Evolutionary conservation across 2,888 invertebrate species (phyloP), one percentile per base, ranked within the genome.

Genomic region (Acleris emargana): DNA sequence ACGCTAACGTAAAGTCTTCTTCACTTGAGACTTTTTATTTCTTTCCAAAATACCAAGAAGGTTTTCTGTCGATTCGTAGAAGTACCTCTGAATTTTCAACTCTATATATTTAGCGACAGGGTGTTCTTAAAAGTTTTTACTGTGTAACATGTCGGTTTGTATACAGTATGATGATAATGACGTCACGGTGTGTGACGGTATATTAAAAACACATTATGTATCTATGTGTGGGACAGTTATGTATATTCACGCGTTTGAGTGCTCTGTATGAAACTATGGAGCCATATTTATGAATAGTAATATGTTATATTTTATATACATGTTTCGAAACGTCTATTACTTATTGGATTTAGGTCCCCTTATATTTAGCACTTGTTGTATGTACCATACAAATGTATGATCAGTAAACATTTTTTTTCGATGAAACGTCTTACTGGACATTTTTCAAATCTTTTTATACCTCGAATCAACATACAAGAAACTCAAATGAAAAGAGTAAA

Each of bases 191-290:
- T 69, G 79, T 85, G 84, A 81, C 73, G 78, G 74, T 74, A 74
- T 88, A 91, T 91, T 91, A 91, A 91, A 91, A 91, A 88, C 82
- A 89, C 91, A 91, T 91, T 91, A 90, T 84, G 79, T 77, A 77
- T 84, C 79, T 77, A 77, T 76, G 76, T 80, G 80, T 75, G 73
- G 79, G 83, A 88, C 87, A 81, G 87, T 86, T 88, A 87, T 78
- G 78, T 73, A 83, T 84, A 83, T 88, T 89, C 84, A 45, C 45
- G 45, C 45, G 45, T 43, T 43, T 5, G 45, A 45, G 17, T 45
- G n/a, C 3, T 45, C 17, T 45, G 16, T 45, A 16, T 43, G 13
- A 43, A 13, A 4, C 5, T 43, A 45, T n/a, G 17, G 17, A 13
- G 45, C 45, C 9, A 32, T 9, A 9, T 32, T 32, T 32, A 32